Evolutionary conservation across 1,140 invertebrate genomes (phyloP), one percentile per base, ranked within the genome.

Genomic region (Magallana ariakensis): DNA sequence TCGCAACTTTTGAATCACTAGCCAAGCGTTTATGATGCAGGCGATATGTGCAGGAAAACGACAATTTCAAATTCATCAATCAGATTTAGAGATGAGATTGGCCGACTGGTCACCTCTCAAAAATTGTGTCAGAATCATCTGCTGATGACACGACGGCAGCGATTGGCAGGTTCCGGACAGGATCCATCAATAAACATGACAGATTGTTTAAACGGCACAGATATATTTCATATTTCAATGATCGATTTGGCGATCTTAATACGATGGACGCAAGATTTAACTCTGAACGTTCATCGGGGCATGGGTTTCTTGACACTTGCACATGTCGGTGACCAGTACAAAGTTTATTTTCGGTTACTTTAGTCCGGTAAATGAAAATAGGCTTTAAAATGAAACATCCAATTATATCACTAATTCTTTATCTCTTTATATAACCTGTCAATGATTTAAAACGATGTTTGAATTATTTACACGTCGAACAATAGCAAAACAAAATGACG

Each of bases 31-130:
- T 19, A 75, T 33, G 66, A 75, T 75, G 66, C 66, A 75, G 66
- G 33, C 22, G 66, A 75, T 75, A 75, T 75, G 66, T 75, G 66
- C 66, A 75, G 66, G 10, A 75, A 75, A 75, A 75, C 66, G 66
- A 75, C 66, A 75, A 75, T 75, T 75, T 75, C 66, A 75, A 75
- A 75, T 75, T 26, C 66, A 75, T 75, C 66, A 75, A 26, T 75
- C 22, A 75, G 66, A 75, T 75, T 19, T 75, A 75, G 22, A 26
- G 19, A 70, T 26, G 62, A 70, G 66, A 75, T 75, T 75, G 22
- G 33, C 22, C 66, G 66, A 75, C 33, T 75, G 66, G 66, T 75
- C 66, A 75, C 66, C 66, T 75, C 66, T 13, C 22, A 75, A 46
- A 75, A 75, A 75, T 75, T 75, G 66, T 75, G 66, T 75, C 66